Base-by-base conservation (phyloP, 2,888 invertebrate species). In the Zygogramma bicolorata region DNA sequence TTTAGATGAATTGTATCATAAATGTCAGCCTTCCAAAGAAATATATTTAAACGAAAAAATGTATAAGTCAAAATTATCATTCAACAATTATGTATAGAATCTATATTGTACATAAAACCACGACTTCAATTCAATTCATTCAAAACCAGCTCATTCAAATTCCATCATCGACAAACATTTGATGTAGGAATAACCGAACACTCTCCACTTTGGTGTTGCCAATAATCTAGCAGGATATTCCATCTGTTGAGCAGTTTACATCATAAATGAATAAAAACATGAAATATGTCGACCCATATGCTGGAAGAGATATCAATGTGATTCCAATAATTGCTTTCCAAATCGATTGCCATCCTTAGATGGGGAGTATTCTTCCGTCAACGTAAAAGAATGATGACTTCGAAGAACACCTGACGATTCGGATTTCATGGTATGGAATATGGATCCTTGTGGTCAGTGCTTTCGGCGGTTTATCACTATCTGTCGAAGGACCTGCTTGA, bases 211-310 rank as follows among this genome's bases (percentile, higher is more conserved):
- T 10, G 34, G 3, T 20, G 20, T 20, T 7, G 8, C 20, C 7
- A 8, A 8, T 20, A 15, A 7, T 46, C 0, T 46, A 4, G 7
- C 15, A 18, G 18, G 20, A 5, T n/a, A 25, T n/a, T 53, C 25
- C 53, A 53, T 25, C 53, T 63, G 63, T 46, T 29, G 27, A 63
- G 63, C 18, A 63, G 63, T 63, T 18, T 63, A 63, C 46, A 3
- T 29, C 46, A 46, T 15, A 31, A 27, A 63, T 63, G 63, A 63
- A 63, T 63, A 63, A 63, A 63, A 63, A 63, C 63, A 63, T 63
- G 63, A 63, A 63, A 63, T 63, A 63, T 63, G 42, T 63, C 63
- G 18, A 18, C 29, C 46, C 29, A 63, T 29, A 46, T 18, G 27
- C n/a, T 29, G 63, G 46, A 46, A 42, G 46, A 63, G 42, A 46